Percentiles rank a stretch among this genome's conserved stretches.
These are phyloP conservation scores for Mesocentrotus franciscanus DNA, from an alignment of 53 echinoderm and acorn worm species.

Conservation along the genomic window DNA sequence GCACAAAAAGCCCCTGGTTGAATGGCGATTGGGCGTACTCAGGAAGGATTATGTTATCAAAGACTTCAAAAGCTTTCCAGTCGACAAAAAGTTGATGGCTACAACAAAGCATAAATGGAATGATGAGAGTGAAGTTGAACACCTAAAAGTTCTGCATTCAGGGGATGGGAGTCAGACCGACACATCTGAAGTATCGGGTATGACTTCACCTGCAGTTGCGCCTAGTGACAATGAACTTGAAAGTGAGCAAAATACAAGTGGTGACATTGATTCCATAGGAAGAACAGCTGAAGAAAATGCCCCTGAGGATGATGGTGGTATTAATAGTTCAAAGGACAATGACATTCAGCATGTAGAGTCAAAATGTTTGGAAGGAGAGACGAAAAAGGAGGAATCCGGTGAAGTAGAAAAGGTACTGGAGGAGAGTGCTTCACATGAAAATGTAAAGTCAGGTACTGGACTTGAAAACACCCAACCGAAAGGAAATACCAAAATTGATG, in stretches of 20 bases:
- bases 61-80: constrained; percentile 59
- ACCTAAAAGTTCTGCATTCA: constrained; percentile 19
- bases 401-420: neutral
- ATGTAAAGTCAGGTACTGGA: neutral
- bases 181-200: constrained; percentile 40
- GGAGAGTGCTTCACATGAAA: neutral
- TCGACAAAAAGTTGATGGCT: constrained; percentile 61
- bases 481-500: neutral
- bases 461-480: neutral
- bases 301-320: neutral
- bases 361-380: neutral
- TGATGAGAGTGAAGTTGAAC: constrained; percentile 61
- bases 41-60: constrained; percentile 53
- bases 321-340: neutral
- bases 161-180: constrained; percentile 39
- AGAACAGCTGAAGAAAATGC: constrained; percentile 25
- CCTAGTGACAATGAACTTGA: constrained; percentile 15
- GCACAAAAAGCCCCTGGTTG: constrained; percentile 56
- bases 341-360: neutral
- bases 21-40: constrained; percentile 65
- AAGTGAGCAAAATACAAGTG: constrained; percentile 45
- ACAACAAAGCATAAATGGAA: constrained; percentile 58
- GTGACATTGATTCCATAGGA: neutral
- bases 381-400: neutral
- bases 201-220: constrained; percentile 12